Evolutionary conservation across 1,140 invertebrate genomes (phyloP).

Genomic region (Asbolus verrucosus): DNA sequence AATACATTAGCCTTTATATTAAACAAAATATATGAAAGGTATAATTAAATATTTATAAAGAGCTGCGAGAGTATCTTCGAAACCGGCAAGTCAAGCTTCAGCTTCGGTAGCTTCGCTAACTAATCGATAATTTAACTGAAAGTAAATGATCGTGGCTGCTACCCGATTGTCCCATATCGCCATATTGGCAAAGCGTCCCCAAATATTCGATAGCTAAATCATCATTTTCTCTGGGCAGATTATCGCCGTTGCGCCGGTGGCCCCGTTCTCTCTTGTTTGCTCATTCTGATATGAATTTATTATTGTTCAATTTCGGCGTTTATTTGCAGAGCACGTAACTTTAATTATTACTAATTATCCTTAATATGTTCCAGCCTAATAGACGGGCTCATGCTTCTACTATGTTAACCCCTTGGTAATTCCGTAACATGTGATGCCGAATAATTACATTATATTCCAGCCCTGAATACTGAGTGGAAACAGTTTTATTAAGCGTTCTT

Average conservation of each 20-base stretch:
- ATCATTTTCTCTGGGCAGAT: slow-evolving; percentile 39
- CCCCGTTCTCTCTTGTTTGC: slow-evolving; percentile 35
- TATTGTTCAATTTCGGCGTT: slow-evolving; percentile 49
- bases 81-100: slow-evolving; percentile 21
- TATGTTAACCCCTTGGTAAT: slow-evolving; percentile 44
- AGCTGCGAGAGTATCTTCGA: slow-evolving; percentile 34
- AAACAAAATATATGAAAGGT: slow-evolving; percentile 45
- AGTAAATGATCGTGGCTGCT: slow-evolving; percentile 39
- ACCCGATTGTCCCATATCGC: slow-evolving; percentile 36
- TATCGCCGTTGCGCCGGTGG: slow-evolving; percentile 18
- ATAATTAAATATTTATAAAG: slow-evolving; percentile 46
- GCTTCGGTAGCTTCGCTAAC: slow-evolving; percentile 17
- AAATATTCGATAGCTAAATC: slow-evolving; percentile 43
- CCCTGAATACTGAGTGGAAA: slow-evolving; percentile 30
- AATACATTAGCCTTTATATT: slow-evolving; percentile 46
- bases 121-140: slow-evolving; percentile 39
- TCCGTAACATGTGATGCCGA: slow-evolving; percentile 44
- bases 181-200: slow-evolving; percentile 29
- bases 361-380: slow-evolving; percentile 47
- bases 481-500: slow-evolving; percentile 43
- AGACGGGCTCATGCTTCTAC: slow-evolving; percentile 43
- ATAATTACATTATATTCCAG: slow-evolving; percentile 43
- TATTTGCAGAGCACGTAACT: slow-evolving; percentile 49
- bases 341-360: slow-evolving; percentile 51
- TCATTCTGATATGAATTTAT: slow-evolving; percentile 49